phyloP scores from a whole-genome alignment of 2,113 vertebrate species.

The Oreochromis spilurus region DNA sequence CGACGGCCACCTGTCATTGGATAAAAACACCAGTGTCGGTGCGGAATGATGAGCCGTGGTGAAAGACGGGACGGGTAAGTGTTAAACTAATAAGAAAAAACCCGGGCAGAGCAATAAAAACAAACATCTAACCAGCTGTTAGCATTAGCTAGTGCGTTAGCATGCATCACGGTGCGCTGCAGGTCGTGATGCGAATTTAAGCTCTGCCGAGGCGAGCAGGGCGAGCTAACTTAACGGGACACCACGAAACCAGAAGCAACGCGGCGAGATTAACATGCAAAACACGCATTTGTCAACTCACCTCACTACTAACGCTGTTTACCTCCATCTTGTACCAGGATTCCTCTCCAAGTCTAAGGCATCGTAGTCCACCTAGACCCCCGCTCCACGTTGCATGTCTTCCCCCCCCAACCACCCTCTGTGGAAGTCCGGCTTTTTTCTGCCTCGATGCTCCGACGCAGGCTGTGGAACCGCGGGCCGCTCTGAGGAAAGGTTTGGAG shows the following conservation, averaged over 20 bases:
- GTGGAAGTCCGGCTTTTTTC: slow-evolving; percentile 49
- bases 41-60: rapidly evolving
- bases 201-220: neutral
- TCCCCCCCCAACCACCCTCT: neutral
- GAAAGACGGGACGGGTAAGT: neutral
- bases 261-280: neutral
- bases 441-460: slow-evolving; percentile 15
- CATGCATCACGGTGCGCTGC: slow-evolving; percentile 59
- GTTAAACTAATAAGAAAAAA: neutral
- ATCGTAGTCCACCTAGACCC: slow-evolving; percentile 75
- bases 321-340: slow-evolving; percentile 87
- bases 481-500: neutral
- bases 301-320: slow-evolving; percentile 76
- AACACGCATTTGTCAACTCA: slow-evolving; percentile 43
- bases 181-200: slow-evolving; percentile 55
- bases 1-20: neutral
- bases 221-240: slow-evolving; percentile 25
- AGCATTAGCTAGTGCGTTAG: slow-evolving; percentile 61
- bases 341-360: slow-evolving; percentile 77
- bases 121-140: slow-evolving; percentile 64
- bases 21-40: neutral
- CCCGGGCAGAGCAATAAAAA: slow-evolving; percentile 32
- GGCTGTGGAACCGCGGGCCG: slow-evolving; percentile 3
- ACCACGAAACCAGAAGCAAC: neutral
- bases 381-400: slow-evolving; percentile 69